Conservation (phyloP, 2,113 vertebrate species). For the Morone saxatilis region DNA sequence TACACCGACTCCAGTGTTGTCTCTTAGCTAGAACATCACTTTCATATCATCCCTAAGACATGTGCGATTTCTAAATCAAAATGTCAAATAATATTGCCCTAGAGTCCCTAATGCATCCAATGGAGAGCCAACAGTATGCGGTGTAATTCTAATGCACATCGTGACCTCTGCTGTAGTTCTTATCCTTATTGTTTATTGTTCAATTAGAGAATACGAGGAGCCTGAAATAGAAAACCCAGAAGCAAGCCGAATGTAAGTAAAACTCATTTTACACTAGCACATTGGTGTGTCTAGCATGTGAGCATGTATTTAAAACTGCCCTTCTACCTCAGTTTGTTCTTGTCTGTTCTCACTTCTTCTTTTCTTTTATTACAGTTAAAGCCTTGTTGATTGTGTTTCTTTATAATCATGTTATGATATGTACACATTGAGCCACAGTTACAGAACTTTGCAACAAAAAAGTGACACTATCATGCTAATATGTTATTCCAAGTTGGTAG, state of each 20-base stretch:
- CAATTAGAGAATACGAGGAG: constrained; percentile 87
- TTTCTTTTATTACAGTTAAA: background rate
- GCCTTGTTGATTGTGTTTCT: background rate
- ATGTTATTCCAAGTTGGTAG: background rate
- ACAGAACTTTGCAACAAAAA: background rate
- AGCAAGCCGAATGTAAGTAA: constrained; percentile 98
- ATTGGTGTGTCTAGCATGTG: background rate
- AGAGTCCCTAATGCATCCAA: background rate
- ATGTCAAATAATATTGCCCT: background rate
- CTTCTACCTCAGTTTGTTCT: background rate
- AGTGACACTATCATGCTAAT: background rate
- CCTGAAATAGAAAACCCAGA: constrained; percentile 94
- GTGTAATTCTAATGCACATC: background rate
- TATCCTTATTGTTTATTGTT: constrained; percentile 36
- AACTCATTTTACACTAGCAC: background rate
- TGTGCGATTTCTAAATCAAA: background rate
- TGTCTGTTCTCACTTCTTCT: constrained; percentile 2
- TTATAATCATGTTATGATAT: background rate
- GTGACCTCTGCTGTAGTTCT: constrained; percentile 32
- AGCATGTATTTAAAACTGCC: background rate
- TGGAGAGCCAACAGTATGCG: background rate
- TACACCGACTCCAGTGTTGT: background rate
- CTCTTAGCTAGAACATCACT: background rate
- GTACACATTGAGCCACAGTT: background rate
- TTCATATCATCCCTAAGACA: background rate